A percentile compares a stretch with the other conserved stretches of the same genome.
phyloP scores from a whole-genome alignment of 2,888 invertebrate species.

The Dorcus hopei region DNA sequence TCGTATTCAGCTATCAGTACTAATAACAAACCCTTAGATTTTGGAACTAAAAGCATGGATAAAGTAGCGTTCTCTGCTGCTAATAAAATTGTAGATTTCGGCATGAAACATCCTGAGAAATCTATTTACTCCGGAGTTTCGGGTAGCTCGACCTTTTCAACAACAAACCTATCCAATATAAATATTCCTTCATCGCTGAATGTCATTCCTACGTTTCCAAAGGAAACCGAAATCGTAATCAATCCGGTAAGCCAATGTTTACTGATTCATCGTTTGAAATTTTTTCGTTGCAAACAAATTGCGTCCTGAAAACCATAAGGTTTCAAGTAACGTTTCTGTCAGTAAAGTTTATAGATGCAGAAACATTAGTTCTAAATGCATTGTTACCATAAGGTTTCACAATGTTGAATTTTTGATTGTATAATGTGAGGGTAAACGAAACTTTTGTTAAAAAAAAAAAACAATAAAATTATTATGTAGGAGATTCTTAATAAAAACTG shows the following conservation, averaged over 20 bases:
- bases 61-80: not conserved
- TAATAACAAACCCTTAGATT: not conserved
- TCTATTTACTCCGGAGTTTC: slow-evolving; percentile 2
- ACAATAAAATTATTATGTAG: no score
- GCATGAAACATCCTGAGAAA: slow-evolving; percentile 8
- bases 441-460: no score
- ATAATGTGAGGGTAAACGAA: no score
- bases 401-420: no score
- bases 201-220: slow-evolving; percentile 37
- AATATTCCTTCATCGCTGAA: slow-evolving; percentile 30
- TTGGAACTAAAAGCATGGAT: not conserved
- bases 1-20: slow-evolving; percentile 4
- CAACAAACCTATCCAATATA: slow-evolving; percentile 21
- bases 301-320: no score
- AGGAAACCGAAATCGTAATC: slow-evolving; percentile 44
- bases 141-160: slow-evolving; percentile 15
- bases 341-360: no score
- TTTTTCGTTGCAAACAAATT: no score
- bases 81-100: slow-evolving; percentile 10
- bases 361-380: no score
- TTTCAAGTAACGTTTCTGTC: no score
- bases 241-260: slow-evolving; percentile 38
- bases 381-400: no score
- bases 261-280: no score
- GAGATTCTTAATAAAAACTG: no score